These are phyloP conservation scores for Percopsis omiscomaycus DNA, from an alignment of 2,797 vertebrate genomes.

Conservation along the genomic window DNA sequence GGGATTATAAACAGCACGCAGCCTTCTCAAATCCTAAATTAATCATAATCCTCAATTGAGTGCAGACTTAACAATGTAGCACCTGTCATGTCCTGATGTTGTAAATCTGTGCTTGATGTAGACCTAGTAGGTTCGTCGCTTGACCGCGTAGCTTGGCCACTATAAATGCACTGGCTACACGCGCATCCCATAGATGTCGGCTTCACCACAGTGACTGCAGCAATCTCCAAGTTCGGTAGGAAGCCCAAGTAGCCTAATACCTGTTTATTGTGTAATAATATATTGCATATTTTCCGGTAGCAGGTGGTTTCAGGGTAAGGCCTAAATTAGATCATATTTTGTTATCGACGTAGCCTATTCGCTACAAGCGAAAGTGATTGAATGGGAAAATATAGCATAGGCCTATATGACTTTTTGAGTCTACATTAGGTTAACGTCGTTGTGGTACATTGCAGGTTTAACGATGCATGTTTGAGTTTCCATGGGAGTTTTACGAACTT, in stretches of 20 bases:
- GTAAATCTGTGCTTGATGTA: background rate
- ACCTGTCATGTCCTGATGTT: constrained; percentile 49
- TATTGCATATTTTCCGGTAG: background rate
- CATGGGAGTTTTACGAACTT: no score
- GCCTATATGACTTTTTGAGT: no score
- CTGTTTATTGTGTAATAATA: background rate
- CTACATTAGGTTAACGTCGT: no score
- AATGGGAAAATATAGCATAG: no score
- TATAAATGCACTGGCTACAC: constrained; percentile 4
- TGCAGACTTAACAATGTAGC: constrained; percentile 7
- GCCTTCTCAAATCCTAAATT: constrained; percentile 2
- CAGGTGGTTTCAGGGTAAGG: background rate
- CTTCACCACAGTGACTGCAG: background rate
- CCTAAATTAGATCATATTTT: no score
- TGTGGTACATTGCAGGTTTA: no score
- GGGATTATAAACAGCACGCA: background rate
- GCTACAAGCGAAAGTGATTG: no score
- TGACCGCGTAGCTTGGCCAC: background rate
- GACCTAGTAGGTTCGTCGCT: background rate
- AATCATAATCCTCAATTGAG: background rate
- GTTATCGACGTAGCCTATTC: no score
- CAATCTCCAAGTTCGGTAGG: background rate
- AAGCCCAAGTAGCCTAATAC: background rate
- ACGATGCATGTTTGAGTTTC: no score
- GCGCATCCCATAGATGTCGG: background rate